Evolutionary conservation across 2,113 vertebrate genomes (phyloP).

Genomic region (Chionodraco myersi): DNA sequence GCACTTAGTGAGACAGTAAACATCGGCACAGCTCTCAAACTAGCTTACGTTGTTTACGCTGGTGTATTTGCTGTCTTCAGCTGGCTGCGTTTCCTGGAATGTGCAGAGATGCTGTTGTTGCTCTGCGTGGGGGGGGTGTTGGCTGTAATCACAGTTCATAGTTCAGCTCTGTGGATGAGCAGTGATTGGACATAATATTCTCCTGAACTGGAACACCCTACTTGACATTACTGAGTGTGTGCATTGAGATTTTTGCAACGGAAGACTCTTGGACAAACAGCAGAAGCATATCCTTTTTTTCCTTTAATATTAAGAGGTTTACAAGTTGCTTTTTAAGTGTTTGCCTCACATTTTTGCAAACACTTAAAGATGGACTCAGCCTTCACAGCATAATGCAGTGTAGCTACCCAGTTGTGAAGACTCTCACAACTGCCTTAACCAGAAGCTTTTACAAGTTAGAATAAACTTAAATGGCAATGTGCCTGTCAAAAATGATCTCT

Average conservation of each 20-base stretch:
- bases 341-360: slow-evolving; percentile 8
- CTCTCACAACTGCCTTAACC: slow-evolving; percentile 32
- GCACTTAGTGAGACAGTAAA: slow-evolving; percentile 74
- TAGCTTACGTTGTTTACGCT: slow-evolving; percentile 66
- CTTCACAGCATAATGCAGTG: not conserved
- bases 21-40: slow-evolving; percentile 60
- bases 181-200: slow-evolving; percentile 15
- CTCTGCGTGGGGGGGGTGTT: slow-evolving; percentile 49
- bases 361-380: slow-evolving; percentile 7
- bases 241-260: slow-evolving; percentile 3
- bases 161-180: slow-evolving; percentile 48
- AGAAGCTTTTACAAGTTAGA: slow-evolving; percentile 47
- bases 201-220: not conserved
- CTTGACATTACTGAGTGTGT: slow-evolving; percentile 12
- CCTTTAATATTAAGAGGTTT: not conserved
- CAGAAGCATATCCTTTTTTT: not conserved
- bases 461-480: slow-evolving; percentile 49
- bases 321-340: slow-evolving; percentile 11
- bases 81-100: slow-evolving; percentile 73
- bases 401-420: slow-evolving; percentile 15
- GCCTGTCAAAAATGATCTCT: slow-evolving; percentile 43
- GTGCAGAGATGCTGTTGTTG: slow-evolving; percentile 71
- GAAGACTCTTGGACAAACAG: not conserved
- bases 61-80: slow-evolving; percentile 70
- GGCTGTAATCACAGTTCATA: slow-evolving; percentile 71